Percentiles rank a stretch among this genome's conserved stretches.
Evolutionary conservation across 1,140 invertebrate genomes (phyloP).

Genomic region (Akabosia matsudoensis): DNA sequence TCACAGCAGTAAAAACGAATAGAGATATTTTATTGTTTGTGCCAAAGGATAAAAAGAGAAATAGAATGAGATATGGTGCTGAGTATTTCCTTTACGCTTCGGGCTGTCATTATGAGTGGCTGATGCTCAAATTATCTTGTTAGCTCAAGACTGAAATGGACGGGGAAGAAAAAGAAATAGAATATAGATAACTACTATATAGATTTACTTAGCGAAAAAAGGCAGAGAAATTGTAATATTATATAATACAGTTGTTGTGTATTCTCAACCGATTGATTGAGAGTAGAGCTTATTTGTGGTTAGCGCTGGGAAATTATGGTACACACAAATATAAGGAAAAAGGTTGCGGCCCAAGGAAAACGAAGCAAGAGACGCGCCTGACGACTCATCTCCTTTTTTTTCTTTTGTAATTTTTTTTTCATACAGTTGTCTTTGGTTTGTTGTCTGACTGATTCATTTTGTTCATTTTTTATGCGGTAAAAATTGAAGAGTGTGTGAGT

Average conservation of each 20-base stretch:
- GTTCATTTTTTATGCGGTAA: not conserved
- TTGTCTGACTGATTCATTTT: slow-evolving; percentile 17
- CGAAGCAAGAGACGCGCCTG: not conserved
- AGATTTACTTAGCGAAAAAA: not conserved
- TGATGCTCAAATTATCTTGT: slow-evolving; percentile 25
- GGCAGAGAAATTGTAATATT: not conserved
- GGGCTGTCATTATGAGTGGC: slow-evolving; percentile 23
- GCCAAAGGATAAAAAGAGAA: slow-evolving; percentile 11
- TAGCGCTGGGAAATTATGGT: slow-evolving; percentile 11
- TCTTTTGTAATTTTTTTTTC: not conserved
- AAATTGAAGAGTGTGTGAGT: slow-evolving; percentile 24
- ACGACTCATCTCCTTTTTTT: slow-evolving; percentile 22
- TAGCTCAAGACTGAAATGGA: slow-evolving; percentile 24
- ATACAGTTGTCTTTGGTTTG: not conserved
- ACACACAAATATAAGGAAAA: too few species aligned
- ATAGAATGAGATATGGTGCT: not conserved
- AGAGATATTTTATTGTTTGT: slow-evolving; percentile 24
- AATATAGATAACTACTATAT: not conserved
- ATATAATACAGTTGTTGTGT: not conserved
- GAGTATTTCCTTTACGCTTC: slow-evolving; percentile 17
- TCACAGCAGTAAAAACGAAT: slow-evolving; percentile 13
- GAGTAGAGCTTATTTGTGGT: slow-evolving; percentile 13
- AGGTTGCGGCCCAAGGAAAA: too few species aligned
- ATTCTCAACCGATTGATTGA: not conserved
- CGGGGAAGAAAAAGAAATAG: slow-evolving; percentile 1